phyloP scores from a whole-genome alignment of 2,888 invertebrate genomes.

The Synergus japonicus region DNA sequence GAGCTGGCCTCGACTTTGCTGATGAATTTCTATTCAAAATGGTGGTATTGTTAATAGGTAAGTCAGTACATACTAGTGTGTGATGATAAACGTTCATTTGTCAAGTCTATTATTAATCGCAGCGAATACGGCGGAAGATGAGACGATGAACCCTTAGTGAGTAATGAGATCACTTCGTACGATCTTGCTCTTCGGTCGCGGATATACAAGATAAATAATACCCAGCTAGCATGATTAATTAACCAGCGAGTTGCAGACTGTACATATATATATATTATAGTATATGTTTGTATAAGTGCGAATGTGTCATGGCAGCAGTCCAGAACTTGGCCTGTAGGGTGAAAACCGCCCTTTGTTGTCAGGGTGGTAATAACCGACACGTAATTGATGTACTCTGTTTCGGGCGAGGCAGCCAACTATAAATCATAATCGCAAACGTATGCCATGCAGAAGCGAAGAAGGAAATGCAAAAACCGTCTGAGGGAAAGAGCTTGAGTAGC shows the following conservation, averaged over 20 bases:
- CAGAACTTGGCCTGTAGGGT: slow-evolving; percentile 25
- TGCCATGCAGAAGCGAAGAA: not conserved
- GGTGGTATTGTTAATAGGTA: not conserved
- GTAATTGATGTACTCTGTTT: slow-evolving; percentile 24
- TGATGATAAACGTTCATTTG: slow-evolving; percentile 37
- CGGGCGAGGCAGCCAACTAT: not conserved
- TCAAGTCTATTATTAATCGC: slow-evolving; percentile 23
- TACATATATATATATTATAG: not conserved
- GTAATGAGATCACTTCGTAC: slow-evolving; percentile 23
- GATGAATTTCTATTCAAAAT: not conserved
- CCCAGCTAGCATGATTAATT: slow-evolving; percentile 22
- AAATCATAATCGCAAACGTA: slow-evolving; percentile 8
- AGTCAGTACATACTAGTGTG: not conserved
- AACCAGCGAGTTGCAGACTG: slow-evolving; percentile 12
- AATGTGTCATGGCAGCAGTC: not conserved
- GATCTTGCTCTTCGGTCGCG: slow-evolving; percentile 22
- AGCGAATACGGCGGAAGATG: slow-evolving; percentile 34
- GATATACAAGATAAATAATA: slow-evolving; percentile 3
- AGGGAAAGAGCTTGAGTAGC: not conserved
- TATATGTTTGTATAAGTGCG: slow-evolving; percentile 1
- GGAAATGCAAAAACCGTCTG: slow-evolving; percentile 1
- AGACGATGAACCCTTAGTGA: slow-evolving; percentile 15
- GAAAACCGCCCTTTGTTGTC: slow-evolving; percentile 23
- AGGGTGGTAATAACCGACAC: not conserved
- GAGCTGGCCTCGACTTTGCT: not conserved